Evolutionary conservation across 2,888 invertebrate species (phyloP).

Genomic region (Fragum sueziense): DNA sequence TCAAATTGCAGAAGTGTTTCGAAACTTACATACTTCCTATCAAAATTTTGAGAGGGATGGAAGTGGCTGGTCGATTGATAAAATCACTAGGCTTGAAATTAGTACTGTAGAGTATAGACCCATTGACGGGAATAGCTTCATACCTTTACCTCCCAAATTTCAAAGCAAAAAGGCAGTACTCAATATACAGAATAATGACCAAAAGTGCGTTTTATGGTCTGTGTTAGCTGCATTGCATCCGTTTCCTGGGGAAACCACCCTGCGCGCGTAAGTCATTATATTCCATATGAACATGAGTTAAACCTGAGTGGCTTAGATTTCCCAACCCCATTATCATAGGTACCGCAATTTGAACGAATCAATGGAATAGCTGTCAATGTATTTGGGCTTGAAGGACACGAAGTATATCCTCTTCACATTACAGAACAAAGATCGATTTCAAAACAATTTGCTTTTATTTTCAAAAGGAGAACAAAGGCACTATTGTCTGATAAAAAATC

Average conservation of each 20-base stretch:
- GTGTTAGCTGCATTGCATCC: slow-evolving; percentile 34
- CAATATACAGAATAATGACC: slow-evolving; percentile 48
- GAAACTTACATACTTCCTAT: too few relatives aligned
- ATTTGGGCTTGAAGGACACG: too few relatives aligned
- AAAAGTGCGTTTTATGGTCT: slow-evolving; percentile 46
- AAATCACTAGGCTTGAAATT: slow-evolving; percentile 44
- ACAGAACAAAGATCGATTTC: too few relatives aligned
- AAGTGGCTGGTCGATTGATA: too few relatives aligned
- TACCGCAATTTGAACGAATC: slow-evolving; percentile 29
- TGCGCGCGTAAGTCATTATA: slow-evolving; percentile 20
- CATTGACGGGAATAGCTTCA: too few relatives aligned
- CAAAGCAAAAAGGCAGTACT: slow-evolving; percentile 38
- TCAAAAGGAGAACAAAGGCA: too few relatives aligned
- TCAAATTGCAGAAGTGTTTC: too few relatives aligned
- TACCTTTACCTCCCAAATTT: too few relatives aligned
- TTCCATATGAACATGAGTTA: slow-evolving; percentile 27
- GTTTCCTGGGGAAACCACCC: slow-evolving; percentile 18
- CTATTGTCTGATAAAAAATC: too few relatives aligned
- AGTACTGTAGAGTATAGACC: slow-evolving; percentile 35
- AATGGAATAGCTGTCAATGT: too few relatives aligned
- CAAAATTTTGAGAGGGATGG: too few relatives aligned
- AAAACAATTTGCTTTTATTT: slow-evolving; percentile 37
- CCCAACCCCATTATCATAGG: slow-evolving; percentile 20
- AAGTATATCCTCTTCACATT: too few relatives aligned
- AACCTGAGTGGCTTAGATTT: slow-evolving; percentile 10